These are phyloP conservation scores for Zygaena filipendulae DNA, from an alignment of 2,888 invertebrate species.

Conservation along the genomic window DNA sequence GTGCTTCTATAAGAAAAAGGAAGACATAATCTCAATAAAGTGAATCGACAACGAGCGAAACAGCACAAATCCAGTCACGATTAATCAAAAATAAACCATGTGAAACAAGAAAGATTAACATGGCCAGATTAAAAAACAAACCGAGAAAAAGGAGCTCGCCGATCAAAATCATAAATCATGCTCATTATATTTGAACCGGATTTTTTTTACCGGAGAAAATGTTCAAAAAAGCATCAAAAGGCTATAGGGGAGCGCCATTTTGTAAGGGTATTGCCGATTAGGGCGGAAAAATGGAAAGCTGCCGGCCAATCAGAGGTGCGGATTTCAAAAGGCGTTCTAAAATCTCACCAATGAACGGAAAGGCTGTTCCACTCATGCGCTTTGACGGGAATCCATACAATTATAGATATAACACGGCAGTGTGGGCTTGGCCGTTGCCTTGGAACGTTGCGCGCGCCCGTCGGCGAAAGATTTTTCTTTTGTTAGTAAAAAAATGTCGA, in stretches of 20 bases:
- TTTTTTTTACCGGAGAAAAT: constrained; percentile 65
- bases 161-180: constrained; percentile 67
- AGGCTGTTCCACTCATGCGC: constrained; percentile 52
- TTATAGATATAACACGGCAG: constrained; percentile 63
- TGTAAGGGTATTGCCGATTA: constrained; percentile 50
- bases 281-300: constrained; percentile 52
- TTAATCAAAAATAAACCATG: constrained; percentile 50
- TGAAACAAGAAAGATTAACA: constrained; percentile 58
- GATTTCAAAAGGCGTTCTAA: constrained; percentile 49
- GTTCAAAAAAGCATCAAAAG: constrained; percentile 65
- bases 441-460: constrained; percentile 34
- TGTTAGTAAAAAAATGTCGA: constrained; percentile 42
- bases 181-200: constrained; percentile 67
- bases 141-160: constrained; percentile 41
- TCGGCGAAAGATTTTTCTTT: constrained; percentile 28
- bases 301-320: constrained; percentile 30
- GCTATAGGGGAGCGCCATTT: constrained; percentile 64
- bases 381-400: constrained; percentile 59
- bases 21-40: too few species aligned
- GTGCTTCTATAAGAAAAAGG: too few species aligned
- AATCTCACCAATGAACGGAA: constrained; percentile 34
- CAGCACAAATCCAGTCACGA: constrained; percentile 38
- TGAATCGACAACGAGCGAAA: too few species aligned
- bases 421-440: constrained; percentile 57
- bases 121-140: constrained; percentile 50